Conservation (phyloP, 2,888 invertebrate genomes). For the Eustalomyia histrio region DNA sequence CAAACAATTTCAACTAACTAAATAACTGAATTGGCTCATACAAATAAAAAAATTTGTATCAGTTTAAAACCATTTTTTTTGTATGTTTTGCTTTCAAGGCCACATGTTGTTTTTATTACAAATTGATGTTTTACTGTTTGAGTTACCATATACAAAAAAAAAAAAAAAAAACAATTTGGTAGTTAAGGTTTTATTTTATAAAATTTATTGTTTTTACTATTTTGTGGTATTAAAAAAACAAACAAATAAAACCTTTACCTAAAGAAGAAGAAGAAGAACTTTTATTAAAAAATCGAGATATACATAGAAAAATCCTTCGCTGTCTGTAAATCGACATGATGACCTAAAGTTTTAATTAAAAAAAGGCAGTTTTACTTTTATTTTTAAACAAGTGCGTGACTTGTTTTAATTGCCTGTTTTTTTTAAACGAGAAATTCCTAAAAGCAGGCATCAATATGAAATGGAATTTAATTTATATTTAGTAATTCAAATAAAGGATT, state of each 20-base stretch:
- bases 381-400: constrained; percentile 33
- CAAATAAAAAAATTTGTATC: not conserved
- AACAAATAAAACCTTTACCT: constrained; percentile 14
- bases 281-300: constrained; percentile 13
- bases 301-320: not conserved
- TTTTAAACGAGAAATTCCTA: not conserved
- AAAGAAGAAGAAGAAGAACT: constrained; percentile 3
- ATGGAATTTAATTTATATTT: not conserved
- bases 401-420: constrained; percentile 32
- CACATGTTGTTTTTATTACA: constrained; percentile 43
- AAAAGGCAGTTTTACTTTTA: not conserved
- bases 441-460: not conserved
- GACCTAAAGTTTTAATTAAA: constrained; percentile 43
- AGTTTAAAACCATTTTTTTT: not conserved
- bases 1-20: too few relatives aligned
- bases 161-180: not conserved
- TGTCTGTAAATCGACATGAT: constrained; percentile 1
- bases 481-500: not conserved
- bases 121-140: constrained; percentile 33
- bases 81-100: constrained; percentile 26
- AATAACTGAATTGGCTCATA: not conserved
- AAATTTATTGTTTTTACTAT: not conserved
- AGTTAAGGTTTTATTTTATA: not conserved
- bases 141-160: constrained; percentile 30
- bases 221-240: not conserved